Evolutionary conservation across 2,113 vertebrate species (phyloP).

Genomic region (Dipodomys spectabilis): DNA sequence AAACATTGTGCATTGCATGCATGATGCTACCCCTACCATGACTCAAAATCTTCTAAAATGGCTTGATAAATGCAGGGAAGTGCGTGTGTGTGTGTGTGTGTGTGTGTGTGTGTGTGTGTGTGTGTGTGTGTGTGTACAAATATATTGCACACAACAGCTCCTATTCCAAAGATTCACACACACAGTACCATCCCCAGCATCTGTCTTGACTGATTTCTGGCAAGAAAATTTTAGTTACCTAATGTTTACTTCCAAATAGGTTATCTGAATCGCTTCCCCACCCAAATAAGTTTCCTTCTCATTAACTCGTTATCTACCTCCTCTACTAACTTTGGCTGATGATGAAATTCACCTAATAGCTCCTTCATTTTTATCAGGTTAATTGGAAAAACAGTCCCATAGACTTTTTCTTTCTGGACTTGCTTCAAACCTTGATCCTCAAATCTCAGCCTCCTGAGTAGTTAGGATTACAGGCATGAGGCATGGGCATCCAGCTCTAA

Average conservation of each 20-base stretch:
- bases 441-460: too few species aligned
- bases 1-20: background rate
- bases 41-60: conserved; percentile 9
- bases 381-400: too few species aligned
- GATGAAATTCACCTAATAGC: background rate
- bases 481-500: too few species aligned
- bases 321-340: background rate
- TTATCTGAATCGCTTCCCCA: background rate
- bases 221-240: background rate
- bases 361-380: background rate
- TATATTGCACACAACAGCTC: background rate
- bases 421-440: too few species aligned
- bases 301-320: background rate
- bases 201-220: background rate
- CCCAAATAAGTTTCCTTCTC: background rate
- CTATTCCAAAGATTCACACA: background rate
- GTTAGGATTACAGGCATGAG: too few species aligned
- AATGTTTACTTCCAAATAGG: background rate
- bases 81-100: too few species aligned
- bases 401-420: too few species aligned
- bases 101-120: too few species aligned
- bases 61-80: background rate
- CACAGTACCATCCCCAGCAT: background rate
- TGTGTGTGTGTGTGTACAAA: too few species aligned
- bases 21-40: too few species aligned